phyloP scores from a whole-genome alignment of 1,140 invertebrate species.

The Goniozus legneri region DNA sequence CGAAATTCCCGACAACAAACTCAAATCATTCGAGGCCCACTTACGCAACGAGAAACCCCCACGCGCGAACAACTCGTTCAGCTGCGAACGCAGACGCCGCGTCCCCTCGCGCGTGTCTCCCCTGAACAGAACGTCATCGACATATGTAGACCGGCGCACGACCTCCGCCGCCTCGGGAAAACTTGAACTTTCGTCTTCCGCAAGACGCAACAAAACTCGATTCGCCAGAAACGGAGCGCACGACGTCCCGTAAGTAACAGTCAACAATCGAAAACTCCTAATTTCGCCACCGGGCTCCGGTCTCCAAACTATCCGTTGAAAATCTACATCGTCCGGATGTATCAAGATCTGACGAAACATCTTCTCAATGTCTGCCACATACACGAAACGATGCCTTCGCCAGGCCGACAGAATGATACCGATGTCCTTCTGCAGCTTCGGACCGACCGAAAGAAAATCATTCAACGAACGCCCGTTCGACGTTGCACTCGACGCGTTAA shows the following conservation, averaged over 20 bases:
- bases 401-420: conserved; percentile 11
- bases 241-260: conserved; percentile 33
- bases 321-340: conserved; percentile 5
- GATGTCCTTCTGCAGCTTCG: conserved; percentile 35
- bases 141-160: too few relatives aligned
- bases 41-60: conserved; percentile 16
- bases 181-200: conserved; percentile 17
- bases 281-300: conserved; percentile 7
- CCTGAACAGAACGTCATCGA: too few relatives aligned
- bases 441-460: conserved; percentile 29
- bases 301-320: conserved; percentile 31
- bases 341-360: conserved; percentile 17
- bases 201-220: conserved; percentile 22
- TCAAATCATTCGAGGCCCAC: too few relatives aligned
- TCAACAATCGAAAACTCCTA: conserved; percentile 24
- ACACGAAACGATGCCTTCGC: conserved; percentile 7
- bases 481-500: conserved; percentile 28
- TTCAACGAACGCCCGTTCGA: conserved; percentile 25
- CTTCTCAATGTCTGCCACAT: conserved; percentile 15
- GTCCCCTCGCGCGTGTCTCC: conserved; percentile 5
- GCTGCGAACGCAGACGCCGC: conserved; percentile 1
- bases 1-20: too few relatives aligned
- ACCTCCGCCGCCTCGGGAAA: conserved; percentile 5
- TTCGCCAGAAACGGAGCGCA: conserved; percentile 27
- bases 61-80: conserved; percentile 6